Percentiles rank a stretch among this genome's conserved stretches.
phyloP scores from a whole-genome alignment of 2,888 invertebrate species.

The Cantharis nigra region DNA sequence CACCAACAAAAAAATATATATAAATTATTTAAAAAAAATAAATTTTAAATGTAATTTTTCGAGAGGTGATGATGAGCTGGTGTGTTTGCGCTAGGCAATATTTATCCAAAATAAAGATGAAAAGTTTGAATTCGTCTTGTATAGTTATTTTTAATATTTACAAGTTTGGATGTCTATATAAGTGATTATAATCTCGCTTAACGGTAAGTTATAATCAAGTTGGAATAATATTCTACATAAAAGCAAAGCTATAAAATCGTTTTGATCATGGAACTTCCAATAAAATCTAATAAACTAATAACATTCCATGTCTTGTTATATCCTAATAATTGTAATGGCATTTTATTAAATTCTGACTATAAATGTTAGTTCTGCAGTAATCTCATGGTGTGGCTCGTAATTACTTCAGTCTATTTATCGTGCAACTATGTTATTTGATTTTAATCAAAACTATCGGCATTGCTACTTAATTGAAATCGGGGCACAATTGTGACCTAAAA shows the following conservation, averaged over 20 bases:
- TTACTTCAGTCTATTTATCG: background rate
- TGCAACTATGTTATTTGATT: background rate
- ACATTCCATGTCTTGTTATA: background rate
- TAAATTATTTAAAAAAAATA: too few species aligned
- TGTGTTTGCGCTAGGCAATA: too few species aligned
- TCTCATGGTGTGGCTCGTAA: background rate
- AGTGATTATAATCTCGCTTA: background rate
- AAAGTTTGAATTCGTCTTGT: background rate
- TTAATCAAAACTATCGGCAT: background rate
- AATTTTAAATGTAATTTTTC: too few species aligned
- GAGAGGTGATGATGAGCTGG: too few species aligned
- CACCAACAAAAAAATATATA: background rate
- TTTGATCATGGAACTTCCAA: background rate
- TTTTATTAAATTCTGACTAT: background rate
- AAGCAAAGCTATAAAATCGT: background rate
- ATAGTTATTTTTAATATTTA: background rate
- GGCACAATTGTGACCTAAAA: background rate
- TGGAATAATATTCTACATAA: background rate
- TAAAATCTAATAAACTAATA: background rate
- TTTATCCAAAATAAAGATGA: background rate
- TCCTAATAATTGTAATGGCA: background rate
- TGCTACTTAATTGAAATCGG: background rate
- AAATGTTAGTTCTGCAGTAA: background rate
- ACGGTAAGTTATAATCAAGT: background rate
- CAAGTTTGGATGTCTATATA: background rate